Evolutionary conservation across 1,140 invertebrate genomes (phyloP).

Genomic region (Camponotus pennsylvanicus): DNA sequence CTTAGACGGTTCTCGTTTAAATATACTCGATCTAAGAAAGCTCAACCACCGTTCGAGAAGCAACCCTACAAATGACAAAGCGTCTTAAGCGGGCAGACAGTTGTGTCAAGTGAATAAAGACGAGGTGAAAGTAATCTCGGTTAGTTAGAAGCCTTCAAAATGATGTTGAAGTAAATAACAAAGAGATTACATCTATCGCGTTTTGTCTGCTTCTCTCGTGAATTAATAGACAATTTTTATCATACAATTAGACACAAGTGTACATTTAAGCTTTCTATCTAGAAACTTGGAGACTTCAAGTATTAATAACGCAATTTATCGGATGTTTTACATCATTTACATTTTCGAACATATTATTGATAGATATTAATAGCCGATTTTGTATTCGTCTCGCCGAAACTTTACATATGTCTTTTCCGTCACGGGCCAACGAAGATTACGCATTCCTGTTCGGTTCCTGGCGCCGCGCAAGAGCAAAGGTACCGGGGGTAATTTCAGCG

Average conservation of each 20-base stretch:
- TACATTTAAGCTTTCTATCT: background rate
- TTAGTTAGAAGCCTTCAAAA: constrained; percentile 15
- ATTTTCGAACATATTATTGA: too few relatives aligned
- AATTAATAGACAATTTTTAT: background rate
- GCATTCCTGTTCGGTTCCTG: constrained; percentile 45
- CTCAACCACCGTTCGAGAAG: background rate
- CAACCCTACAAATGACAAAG: background rate
- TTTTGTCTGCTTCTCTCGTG: background rate
- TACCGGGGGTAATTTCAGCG: constrained; percentile 69
- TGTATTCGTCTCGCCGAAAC: background rate
- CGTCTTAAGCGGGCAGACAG: constrained; percentile 24
- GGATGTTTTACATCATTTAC: background rate
- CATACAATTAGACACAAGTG: too few relatives aligned
- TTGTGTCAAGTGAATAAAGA: constrained; percentile 47
- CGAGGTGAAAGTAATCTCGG: constrained; percentile 3
- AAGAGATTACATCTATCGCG: constrained; percentile 9
- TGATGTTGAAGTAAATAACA: background rate
- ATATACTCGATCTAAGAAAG: background rate
- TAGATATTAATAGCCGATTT: constrained; percentile 31
- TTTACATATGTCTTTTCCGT: constrained; percentile 45
- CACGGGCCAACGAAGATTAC: constrained; percentile 59
- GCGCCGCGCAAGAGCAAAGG: constrained; percentile 66
- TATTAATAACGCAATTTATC: background rate
- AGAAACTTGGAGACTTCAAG: background rate
- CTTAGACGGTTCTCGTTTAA: background rate